phyloP scores from a whole-genome alignment of 2,888 invertebrate species.

The Scaeva pyrastri region DNA sequence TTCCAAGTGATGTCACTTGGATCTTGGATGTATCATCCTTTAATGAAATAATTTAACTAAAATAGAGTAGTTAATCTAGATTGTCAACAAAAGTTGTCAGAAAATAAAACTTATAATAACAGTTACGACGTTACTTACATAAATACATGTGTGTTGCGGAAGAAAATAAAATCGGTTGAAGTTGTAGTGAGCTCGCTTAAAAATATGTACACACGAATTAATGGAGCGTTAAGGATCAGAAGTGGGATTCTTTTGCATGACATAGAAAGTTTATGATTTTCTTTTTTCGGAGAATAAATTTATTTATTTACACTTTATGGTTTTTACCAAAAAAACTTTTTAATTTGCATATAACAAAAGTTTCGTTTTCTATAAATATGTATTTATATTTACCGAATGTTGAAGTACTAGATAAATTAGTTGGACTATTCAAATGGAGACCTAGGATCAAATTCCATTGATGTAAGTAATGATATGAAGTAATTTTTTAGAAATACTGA shows the following conservation, averaged over 20 bases:
- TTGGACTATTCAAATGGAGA: too few species aligned
- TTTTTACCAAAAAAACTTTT: too few species aligned
- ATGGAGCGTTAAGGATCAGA: neutral
- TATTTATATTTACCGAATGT: too few species aligned
- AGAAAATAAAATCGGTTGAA: neutral
- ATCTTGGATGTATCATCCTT: conserved; percentile 39
- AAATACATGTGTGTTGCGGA: neutral
- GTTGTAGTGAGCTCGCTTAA: neutral
- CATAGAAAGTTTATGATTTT: neutral
- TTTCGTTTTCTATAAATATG: too few species aligned
- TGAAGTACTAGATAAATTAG: too few species aligned
- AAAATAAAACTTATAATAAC: conserved; percentile 21
- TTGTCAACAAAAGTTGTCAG: conserved; percentile 4
- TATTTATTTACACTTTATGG: too few species aligned
- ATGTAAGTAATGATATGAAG: too few species aligned
- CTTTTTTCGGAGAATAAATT: neutral
- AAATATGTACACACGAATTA: neutral
- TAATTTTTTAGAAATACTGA: too few species aligned
- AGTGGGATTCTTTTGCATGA: neutral
- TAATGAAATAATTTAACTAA: conserved; percentile 35
- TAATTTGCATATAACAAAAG: too few species aligned
- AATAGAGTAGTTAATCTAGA: conserved; percentile 41
- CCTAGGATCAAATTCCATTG: too few species aligned
- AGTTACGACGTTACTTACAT: too few species aligned
- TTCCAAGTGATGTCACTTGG: conserved; percentile 44